A percentile compares a stretch with the other conserved stretches of the same genome.
Evolutionary conservation across 2,888 invertebrate genomes (phyloP).

Genomic region (Uropetala carovei): DNA sequence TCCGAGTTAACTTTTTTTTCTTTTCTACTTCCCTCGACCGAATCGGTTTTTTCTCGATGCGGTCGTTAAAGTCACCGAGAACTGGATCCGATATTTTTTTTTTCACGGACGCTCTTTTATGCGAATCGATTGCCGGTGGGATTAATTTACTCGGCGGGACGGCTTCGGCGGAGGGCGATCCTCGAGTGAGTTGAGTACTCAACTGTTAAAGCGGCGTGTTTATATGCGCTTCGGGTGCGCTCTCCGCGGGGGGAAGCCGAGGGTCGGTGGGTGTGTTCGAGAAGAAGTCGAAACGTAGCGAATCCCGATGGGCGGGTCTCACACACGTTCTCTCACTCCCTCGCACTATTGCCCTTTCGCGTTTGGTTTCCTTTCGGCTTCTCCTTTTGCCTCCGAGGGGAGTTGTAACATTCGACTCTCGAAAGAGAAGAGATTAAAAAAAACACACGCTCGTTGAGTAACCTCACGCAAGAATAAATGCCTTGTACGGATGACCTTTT

Average conservation of each 20-base stretch:
- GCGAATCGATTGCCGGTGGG: neutral
- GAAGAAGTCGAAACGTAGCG: neutral
- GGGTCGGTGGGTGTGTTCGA: neutral
- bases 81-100: neutral
- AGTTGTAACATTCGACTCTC: neutral
- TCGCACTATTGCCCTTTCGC: neutral
- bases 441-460: neutral
- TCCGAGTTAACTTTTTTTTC: neutral
- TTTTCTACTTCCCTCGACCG: neutral
- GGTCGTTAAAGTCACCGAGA: slow-evolving; percentile 47
- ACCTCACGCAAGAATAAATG: slow-evolving; percentile 43
- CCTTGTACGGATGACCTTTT: slow-evolving; percentile 55
- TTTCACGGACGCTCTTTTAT: neutral
- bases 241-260: neutral
- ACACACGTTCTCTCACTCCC: neutral
- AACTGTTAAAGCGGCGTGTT: neutral
- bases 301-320: slow-evolving; percentile 12
- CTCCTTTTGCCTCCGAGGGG: slow-evolving; percentile 25
- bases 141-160: neutral
- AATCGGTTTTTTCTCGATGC: neutral
- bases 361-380: neutral
- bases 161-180: neutral
- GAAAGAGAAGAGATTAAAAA: neutral
- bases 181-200: neutral
- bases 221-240: neutral